Evolutionary conservation across 2,888 invertebrate genomes (phyloP), one percentile per base, ranked within the genome.

Genomic region (Eupelmus urozonus): DNA sequence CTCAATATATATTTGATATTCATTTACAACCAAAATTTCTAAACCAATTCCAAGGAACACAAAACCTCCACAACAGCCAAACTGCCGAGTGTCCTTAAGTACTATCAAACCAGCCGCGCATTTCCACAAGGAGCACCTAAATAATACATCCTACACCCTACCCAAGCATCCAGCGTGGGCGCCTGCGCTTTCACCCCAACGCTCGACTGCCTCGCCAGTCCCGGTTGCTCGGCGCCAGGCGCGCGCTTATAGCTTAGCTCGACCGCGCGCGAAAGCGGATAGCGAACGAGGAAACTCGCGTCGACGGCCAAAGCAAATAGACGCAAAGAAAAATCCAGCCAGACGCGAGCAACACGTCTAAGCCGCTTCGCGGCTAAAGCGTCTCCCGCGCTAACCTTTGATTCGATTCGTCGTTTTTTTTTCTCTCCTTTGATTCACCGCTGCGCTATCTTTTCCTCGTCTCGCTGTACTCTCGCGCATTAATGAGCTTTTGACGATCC

Each of bases 251-350:
- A n/a, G n/a, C n/a, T n/a, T n/a, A n/a, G 23, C 9, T 40, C 49
- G 25, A 20, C 53, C 40, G 65, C 42, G 66, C 73, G 69, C 57
- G 20, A 73, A 73, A 73, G 60, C 73, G 73, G 62, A 69, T 73
- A n/a, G 53, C 2, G 40, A 57, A 29, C 29, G 60, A 67, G 53
- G 16, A 67, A 51, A 49, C 20, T 60, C n/a, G 20, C 9, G 45
- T 2, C 9, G 5, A 40, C 27, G 55, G 29, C 18, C 29, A 53
- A 18, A 63, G 4, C n/a, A n/a, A n/a, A n/a, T n/a, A 25, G 55
- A 27, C n/a, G n/a, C 4, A 55, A 9, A n/a, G 51, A 72, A 49
- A 60, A 16, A 27, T n/a, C n/a, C n/a, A 57, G 27, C 25, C 27
- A 57, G 57, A 34, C 34, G 34, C 1, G 29, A 18, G 40, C 25